Base-by-base conservation (phyloP, 2,797 vertebrate genomes). In the Hyperoplus immaculatus region DNA sequence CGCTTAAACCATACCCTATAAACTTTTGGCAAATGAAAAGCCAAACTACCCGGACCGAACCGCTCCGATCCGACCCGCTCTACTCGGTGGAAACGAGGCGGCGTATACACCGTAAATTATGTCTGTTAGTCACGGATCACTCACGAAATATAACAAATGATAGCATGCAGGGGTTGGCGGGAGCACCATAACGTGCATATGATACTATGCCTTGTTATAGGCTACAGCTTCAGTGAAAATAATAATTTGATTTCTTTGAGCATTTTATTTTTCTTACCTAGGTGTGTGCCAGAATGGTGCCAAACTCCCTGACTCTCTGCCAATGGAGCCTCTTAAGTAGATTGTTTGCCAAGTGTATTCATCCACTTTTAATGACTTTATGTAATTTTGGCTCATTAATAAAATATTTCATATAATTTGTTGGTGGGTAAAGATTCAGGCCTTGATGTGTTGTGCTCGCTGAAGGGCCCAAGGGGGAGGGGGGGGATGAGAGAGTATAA, bases 341-440 rank as follows among this genome's bases (percentile, higher is more conserved):
- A 89, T 79, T 41, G 11, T 86, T 87, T 90, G 87, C 87, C 86
- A 89, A 91, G 89, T 77, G 47, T 86, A 61, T 89, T 93, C 92
- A 93, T 95, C 81, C 80, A 90, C 83, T 92, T 95, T 95, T 93
- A 95, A 96, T 95, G 91, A 94, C 89, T 92, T 92, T 90, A 91
- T 94, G 86, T 94, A 94, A 94, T 95, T 94, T 89, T 66, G 75
- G 65, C 80, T 93, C 83, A 94, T 93, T 90, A 93, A 95, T 95
- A 91, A 94, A 92, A 88, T 91, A 94, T 94, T 82, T 83, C 70
- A 82, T 85, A 76, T 90, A 87, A 92, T 93, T 91, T 89, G 88
- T 87, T 87, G 74, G 87, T 90, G 81, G 80, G 79, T 91, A 84
- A 88, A 81, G 69, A 92, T 86, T 89, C 83, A 62, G 77, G 78